Evolutionary conservation across 1,140 invertebrate species (phyloP).

Genomic region (Scaptodrosophila lebanonensis): DNA sequence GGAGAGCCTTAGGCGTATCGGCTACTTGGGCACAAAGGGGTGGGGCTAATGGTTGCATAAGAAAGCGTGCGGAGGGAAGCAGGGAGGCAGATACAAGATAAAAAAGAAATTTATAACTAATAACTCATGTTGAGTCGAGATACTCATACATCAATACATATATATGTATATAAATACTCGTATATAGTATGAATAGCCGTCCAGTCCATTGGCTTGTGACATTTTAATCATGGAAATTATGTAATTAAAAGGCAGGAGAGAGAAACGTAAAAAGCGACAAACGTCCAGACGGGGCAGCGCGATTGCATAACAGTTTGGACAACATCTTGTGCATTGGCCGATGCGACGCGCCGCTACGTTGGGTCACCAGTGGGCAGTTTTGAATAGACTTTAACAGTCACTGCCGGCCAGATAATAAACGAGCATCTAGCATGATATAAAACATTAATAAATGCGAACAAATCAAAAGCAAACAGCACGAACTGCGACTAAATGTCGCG

Average conservation of each 20-base stretch:
- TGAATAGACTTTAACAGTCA: background rate
- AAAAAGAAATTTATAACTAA: conserved; percentile 53
- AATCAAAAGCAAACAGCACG: conserved; percentile 11
- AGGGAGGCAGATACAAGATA: background rate
- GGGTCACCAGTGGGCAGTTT: conserved; percentile 15
- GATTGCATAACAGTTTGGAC: conserved; percentile 46
- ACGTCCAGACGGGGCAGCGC: conserved; percentile 35
- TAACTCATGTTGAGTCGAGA: conserved; percentile 37
- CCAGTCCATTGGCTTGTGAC: conserved; percentile 59
- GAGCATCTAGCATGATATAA: conserved; percentile 62
- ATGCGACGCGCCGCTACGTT: conserved; percentile 38
- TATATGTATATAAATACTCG: too few relatives aligned
- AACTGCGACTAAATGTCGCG: conserved; percentile 1
- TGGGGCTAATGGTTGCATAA: conserved; percentile 24
- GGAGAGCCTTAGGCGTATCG: background rate
- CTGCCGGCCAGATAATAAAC: conserved; percentile 44
- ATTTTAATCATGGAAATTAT: conserved; percentile 65
- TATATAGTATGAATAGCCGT: too few relatives aligned
- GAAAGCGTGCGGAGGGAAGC: too few relatives aligned
- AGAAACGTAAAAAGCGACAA: conserved; percentile 19
- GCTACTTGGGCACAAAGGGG: background rate
- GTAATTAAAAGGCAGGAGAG: conserved; percentile 41
- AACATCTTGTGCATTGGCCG: conserved; percentile 15
- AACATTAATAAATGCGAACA: conserved; percentile 13
- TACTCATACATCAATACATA: too few relatives aligned